Base-by-base conservation (phyloP, 2,888 invertebrate species). In the Cerastis rubricosa region DNA sequence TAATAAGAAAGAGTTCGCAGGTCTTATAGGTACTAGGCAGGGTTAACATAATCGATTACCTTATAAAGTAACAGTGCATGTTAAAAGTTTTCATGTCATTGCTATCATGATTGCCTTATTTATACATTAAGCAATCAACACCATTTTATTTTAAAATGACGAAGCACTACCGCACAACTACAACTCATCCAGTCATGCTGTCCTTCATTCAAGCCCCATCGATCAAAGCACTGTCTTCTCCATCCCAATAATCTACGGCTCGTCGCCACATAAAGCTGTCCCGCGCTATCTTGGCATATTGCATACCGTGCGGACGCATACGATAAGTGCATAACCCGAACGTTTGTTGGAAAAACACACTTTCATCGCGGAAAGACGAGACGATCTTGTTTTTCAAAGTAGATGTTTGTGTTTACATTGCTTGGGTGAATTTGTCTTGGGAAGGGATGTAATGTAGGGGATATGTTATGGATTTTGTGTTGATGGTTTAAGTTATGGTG, bases 221-320 rank as follows among this genome's bases (percentile, higher is more conserved):
- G 17, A 71, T 71, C 77, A 87, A 64, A 80, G 45, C 1, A 49
- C 11, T 65, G 75, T 51, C 75, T 17, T 57, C 61, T 80, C 89
- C 74, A 67, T 68, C 89, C 85, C 86, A 64, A 66, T 81, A 81
- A 76, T 91, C 87, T 88, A 68, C 40, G 78, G 76, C 40, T 65
- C 83, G 90, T 89, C 89, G 87, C 89, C 89, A 89, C 92, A 94
- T 94, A 94, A 94, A 94, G 91, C 93, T 93, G 94, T 94, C 94
- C 88, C 85, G 74, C 90, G 88, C 91, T 94, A 94, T 94, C 94
- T 93, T 91, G 93, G 93, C 93, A 93, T 93, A 93, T 93, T 92
- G 93, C 91, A 89, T 87, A 88, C 88, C 93, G 93, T 94, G 93
- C 91, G 91, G 88, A 91, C 92, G 94, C 94, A 93, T 93, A 94